phyloP scores from a whole-genome alignment of 2,797 vertebrate genomes.

The Molossus alvarezi region DNA sequence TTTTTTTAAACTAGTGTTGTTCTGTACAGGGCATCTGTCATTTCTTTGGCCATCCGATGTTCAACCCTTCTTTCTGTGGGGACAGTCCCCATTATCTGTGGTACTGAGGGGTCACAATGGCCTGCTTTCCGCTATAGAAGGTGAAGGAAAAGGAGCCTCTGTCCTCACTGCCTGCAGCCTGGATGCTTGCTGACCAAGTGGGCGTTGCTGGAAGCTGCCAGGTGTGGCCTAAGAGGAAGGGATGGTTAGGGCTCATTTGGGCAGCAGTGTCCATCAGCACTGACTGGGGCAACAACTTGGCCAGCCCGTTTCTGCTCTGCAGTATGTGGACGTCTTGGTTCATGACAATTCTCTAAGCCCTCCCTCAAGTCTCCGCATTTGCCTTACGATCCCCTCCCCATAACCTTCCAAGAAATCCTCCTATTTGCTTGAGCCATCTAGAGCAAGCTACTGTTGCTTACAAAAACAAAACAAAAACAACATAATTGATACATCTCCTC shows the following conservation, averaged over 20 bases:
- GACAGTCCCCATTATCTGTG: not conserved
- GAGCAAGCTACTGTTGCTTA: not conserved
- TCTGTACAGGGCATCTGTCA: not conserved
- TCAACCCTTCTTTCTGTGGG: not conserved
- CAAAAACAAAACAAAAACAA: not conserved
- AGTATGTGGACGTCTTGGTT: not conserved
- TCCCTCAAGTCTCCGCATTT: not conserved
- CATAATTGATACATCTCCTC: not conserved
- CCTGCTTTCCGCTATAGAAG: not conserved
- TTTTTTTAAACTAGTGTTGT: slow-evolving; percentile 38
- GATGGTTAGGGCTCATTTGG: not conserved
- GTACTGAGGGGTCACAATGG: not conserved
- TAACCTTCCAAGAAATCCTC: not conserved
- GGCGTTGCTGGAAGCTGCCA: not conserved
- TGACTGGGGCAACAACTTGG: not conserved
- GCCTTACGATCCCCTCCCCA: not conserved
- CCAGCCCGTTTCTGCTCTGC: not conserved
- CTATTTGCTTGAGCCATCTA: slow-evolving; percentile 31
- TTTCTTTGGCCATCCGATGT: not conserved
- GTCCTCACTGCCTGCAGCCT: not conserved
- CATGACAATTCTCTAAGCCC: not conserved
- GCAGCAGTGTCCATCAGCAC: not conserved
- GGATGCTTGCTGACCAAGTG: not conserved
- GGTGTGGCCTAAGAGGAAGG: not conserved
- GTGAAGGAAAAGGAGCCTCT: not conserved